Evolutionary conservation across 1,140 invertebrate species (phyloP).

Genomic region (Brachionus plicatilis): DNA sequence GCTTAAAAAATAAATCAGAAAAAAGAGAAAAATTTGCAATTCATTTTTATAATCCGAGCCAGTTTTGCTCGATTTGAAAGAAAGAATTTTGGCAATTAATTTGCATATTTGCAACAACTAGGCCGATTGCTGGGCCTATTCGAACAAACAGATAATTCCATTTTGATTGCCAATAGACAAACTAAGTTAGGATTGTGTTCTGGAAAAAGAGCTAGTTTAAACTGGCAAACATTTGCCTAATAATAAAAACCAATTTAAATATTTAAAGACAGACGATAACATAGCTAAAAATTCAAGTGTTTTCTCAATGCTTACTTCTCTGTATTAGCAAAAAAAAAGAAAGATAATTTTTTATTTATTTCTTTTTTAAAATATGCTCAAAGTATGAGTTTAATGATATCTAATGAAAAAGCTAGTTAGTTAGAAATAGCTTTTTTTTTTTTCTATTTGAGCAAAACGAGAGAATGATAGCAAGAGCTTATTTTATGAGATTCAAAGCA

Average conservation of each 20-base stretch:
- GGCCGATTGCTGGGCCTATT: neutral
- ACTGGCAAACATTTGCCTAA: neutral
- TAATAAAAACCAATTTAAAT: slow-evolving; percentile 23
- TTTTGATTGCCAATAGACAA: neutral
- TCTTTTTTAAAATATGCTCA: neutral
- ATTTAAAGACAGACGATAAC: slow-evolving; percentile 19
- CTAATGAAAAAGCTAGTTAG: slow-evolving; percentile 1
- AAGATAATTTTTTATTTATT: slow-evolving; percentile 31
- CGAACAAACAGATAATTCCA: neutral
- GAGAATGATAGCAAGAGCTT: neutral
- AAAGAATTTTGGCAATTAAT: neutral
- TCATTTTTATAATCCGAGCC: neutral
- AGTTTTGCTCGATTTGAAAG: neutral
- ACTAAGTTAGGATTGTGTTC: neutral
- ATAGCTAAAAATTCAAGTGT: neutral
- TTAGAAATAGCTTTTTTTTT: neutral
- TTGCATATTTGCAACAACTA: neutral
- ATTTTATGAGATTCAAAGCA: neutral
- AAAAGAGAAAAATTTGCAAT: neutral
- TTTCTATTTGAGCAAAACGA: neutral
- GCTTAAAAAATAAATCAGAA: neutral
- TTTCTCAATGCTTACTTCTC: neutral
- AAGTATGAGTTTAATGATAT: slow-evolving; percentile 30
- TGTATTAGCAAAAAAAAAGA: neutral
- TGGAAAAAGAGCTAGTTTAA: neutral